Percentiles rank a stretch among this genome's conserved stretches.
Conservation (phyloP, 1,140 invertebrate genomes). For the Anastrepha obliqua region DNA sequence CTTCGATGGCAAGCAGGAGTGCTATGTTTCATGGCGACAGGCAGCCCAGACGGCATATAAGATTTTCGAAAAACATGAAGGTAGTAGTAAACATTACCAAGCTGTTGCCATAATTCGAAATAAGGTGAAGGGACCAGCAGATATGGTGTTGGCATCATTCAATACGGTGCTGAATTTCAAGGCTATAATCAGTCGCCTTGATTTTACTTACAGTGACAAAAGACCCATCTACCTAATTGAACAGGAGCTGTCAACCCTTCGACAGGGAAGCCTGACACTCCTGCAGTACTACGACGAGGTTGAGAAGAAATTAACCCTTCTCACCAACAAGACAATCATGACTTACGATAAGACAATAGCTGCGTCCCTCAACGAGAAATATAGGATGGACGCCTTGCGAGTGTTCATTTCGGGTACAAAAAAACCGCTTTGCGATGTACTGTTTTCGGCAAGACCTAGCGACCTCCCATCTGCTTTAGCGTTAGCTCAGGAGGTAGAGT, state of each 20-base stretch:
- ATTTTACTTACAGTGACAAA: constrained; percentile 54
- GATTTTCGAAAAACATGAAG: neutral
- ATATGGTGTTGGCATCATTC: constrained; percentile 41
- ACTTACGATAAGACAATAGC: constrained; percentile 35
- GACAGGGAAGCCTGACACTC: constrained; percentile 49
- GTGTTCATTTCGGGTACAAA: constrained; percentile 50
- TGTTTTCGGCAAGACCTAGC: constrained; percentile 27
- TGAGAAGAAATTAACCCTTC: constrained; percentile 53
- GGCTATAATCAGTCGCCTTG: constrained; percentile 47
- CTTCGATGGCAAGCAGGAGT: too few species aligned
- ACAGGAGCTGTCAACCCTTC: constrained; percentile 51
- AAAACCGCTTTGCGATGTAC: constrained; percentile 22
- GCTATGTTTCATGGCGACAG: too few species aligned
- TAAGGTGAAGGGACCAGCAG: constrained; percentile 31
- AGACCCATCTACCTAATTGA: constrained; percentile 52
- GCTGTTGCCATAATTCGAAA: constrained; percentile 35
- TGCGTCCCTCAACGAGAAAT: constrained; percentile 55
- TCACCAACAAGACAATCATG: constrained; percentile 59
- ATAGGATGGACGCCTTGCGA: constrained; percentile 44
- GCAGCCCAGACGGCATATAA: neutral
- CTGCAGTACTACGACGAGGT: constrained; percentile 57
- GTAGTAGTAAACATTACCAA: neutral
- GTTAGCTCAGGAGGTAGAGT: constrained; percentile 57
- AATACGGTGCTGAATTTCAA: constrained; percentile 54
- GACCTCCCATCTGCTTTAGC: constrained; percentile 55